These are phyloP conservation scores for Apamea sordens DNA, from an alignment of 2,888 invertebrate species.

Conservation along the genomic window DNA sequence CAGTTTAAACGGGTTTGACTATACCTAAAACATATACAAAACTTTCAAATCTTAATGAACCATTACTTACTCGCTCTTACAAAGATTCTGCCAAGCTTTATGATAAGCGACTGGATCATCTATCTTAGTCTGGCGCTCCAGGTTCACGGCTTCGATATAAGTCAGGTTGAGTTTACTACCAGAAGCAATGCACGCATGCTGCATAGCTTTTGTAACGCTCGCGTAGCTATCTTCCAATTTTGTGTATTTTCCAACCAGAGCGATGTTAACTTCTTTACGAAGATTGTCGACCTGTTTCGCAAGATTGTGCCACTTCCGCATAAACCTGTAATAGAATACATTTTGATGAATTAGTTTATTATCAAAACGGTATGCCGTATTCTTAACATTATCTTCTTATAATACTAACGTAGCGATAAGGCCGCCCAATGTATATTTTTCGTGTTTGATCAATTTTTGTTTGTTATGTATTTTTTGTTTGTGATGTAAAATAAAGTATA, in stretches of 20 bases:
- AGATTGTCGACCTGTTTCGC: slow-evolving; percentile 96
- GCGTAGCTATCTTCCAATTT: slow-evolving; percentile 98
- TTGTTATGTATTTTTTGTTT: too few relatives aligned
- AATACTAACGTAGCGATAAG: too few relatives aligned
- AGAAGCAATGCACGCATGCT: slow-evolving; percentile 97
- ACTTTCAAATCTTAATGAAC: neutral
- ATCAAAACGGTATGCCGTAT: neutral
- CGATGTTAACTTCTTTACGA: slow-evolving; percentile 96
- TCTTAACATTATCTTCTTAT: neutral
- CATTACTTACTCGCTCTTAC: slow-evolving; percentile 94
- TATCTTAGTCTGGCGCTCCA: slow-evolving; percentile 93
- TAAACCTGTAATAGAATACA: slow-evolving; percentile 89
- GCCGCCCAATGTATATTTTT: too few relatives aligned
- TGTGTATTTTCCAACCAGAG: slow-evolving; percentile 99
- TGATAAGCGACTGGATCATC: slow-evolving; percentile 96
- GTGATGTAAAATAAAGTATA: too few relatives aligned
- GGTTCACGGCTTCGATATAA: slow-evolving; percentile 97
- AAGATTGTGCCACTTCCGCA: slow-evolving; percentile 97
- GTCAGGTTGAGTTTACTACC: slow-evolving; percentile 96
- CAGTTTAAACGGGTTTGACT: neutral
- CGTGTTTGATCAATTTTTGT: too few relatives aligned
- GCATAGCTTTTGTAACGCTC: slow-evolving; percentile 98
- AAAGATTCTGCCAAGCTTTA: slow-evolving; percentile 97
- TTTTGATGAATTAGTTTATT: neutral
- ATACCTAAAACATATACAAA: neutral